Evolutionary conservation across 2,113 vertebrate species (phyloP), one percentile per base, ranked within the genome.

Genomic region (Thamnophis sirtalis): DNA sequence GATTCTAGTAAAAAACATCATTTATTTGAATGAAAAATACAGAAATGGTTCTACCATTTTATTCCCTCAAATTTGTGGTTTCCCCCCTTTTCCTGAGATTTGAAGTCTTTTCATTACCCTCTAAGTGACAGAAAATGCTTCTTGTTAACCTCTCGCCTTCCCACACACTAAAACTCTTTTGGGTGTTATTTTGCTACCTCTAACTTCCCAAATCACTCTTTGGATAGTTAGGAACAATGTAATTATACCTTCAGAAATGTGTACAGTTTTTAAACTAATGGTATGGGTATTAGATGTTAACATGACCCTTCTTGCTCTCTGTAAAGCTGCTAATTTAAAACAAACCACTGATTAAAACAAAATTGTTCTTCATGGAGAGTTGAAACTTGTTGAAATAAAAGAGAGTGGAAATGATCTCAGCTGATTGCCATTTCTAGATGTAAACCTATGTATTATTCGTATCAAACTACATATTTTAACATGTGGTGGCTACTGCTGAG

Each of bases 211-310:
- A 38, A 38, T 38, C 68, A 38, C 33, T 19, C 33, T 38, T 80
- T 80, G 38, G n/a, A 87, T 49, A 38, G 95, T 95, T 86, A 93
- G 58, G 43, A 24, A 53, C 56, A 13, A 87, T 86, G 91, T 17
- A 53, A 48, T 95, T 93, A 85, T 85, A 68, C 54, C 1, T 0
- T 51, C 93, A 84, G 93, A 87, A 73, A 73, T 8, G 33, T 8
- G 4, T 55, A 58, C 21, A 5, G 86, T 92, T 13, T 73, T 49
- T n/a, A 80, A 68, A 89, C 90, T 92, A 33, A 85, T 91, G 48
- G 54, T 21, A 10, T 49, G 2, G 9, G 2, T 88, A 0, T 33
- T 28, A 73, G 85, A 87, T 86, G 50, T 91, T 49, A 38, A 56
- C 51, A 19, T 21, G 53, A 17, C 28, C 24, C 4, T 73, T 22